These are phyloP conservation scores for Austrofundulus limnaeus DNA, from an alignment of 2,113 vertebrate species.

Conservation along the genomic window DNA sequence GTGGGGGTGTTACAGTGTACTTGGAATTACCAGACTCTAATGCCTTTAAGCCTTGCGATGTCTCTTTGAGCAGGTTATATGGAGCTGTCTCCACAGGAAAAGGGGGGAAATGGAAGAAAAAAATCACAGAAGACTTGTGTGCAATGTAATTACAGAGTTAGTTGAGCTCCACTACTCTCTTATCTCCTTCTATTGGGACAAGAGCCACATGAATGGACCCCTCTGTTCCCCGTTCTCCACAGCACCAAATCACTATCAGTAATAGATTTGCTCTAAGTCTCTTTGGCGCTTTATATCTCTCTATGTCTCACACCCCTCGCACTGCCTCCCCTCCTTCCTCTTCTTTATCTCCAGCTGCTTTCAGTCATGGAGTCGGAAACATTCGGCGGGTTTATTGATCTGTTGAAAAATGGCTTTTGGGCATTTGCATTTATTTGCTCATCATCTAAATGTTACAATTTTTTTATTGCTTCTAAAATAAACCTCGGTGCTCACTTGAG, in stretches of 20 bases:
- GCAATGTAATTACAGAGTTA: slow-evolving; percentile 69
- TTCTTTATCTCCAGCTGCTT: slow-evolving; percentile 8
- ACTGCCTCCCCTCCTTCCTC: not conserved
- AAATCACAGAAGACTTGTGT: slow-evolving; percentile 28
- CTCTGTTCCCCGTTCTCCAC: slow-evolving; percentile 54
- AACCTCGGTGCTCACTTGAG: not conserved
- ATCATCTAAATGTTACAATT: slow-evolving; percentile 7
- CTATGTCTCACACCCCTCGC: slow-evolving; percentile 15
- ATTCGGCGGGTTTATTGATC: slow-evolving; percentile 15
- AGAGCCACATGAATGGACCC: slow-evolving; percentile 63
- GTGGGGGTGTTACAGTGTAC: slow-evolving; percentile 40
- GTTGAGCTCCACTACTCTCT: slow-evolving; percentile 57
- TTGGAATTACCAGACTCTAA: slow-evolving; percentile 42
- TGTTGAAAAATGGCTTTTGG: slow-evolving; percentile 12
- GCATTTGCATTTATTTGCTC: slow-evolving; percentile 1
- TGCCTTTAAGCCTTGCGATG: slow-evolving; percentile 45
- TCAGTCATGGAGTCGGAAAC: slow-evolving; percentile 9
- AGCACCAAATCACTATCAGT: slow-evolving; percentile 60
- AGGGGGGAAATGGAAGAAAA: not conserved
- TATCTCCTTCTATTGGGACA: slow-evolving; percentile 68
- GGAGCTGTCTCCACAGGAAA: slow-evolving; percentile 1
- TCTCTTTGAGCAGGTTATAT: slow-evolving; percentile 22
- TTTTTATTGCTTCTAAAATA: not conserved
- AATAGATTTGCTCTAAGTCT: slow-evolving; percentile 55
- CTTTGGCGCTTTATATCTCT: slow-evolving; percentile 27